Percentiles rank a stretch among this genome's conserved stretches.
phyloP scores from a whole-genome alignment of 2,113 vertebrate species.

The Phaetusa simplex region DNA sequence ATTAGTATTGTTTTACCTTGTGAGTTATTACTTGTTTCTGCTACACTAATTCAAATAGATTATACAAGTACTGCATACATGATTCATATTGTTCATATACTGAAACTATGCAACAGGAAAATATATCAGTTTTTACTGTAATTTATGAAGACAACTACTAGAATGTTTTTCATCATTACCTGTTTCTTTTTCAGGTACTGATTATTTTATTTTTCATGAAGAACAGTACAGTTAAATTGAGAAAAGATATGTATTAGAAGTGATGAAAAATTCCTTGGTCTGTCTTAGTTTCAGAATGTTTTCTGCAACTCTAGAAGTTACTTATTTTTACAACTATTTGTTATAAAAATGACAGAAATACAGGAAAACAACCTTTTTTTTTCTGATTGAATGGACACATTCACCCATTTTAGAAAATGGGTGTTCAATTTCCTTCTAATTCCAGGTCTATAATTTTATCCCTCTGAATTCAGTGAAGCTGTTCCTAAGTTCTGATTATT shows the following conservation, averaged over 20 bases:
- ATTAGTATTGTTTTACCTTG: background rate
- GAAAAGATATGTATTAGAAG: background rate
- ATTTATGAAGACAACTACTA: background rate
- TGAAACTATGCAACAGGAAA: background rate
- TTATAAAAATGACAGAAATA: background rate
- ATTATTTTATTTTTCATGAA: background rate
- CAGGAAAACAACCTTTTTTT: background rate
- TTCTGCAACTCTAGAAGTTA: background rate
- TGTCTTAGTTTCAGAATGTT: background rate
- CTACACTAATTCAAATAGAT: background rate
- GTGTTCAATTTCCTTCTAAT: background rate
- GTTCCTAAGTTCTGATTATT: background rate
- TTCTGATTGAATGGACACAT: background rate
- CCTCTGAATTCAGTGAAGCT: background rate
- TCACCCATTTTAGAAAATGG: background rate
- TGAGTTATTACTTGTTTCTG: slow-evolving; percentile 13
- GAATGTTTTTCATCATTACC: background rate
- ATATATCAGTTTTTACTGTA: background rate
- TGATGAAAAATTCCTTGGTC: background rate
- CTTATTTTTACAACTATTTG: background rate
- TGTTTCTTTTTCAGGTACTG: background rate
- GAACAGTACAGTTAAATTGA: background rate
- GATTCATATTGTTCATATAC: slow-evolving; percentile 5
- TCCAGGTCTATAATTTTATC: background rate
- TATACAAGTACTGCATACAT: background rate